Conservation (phyloP, 64 coral and sea anemone genomes). For the Cladopsammia gracilis region DNA sequence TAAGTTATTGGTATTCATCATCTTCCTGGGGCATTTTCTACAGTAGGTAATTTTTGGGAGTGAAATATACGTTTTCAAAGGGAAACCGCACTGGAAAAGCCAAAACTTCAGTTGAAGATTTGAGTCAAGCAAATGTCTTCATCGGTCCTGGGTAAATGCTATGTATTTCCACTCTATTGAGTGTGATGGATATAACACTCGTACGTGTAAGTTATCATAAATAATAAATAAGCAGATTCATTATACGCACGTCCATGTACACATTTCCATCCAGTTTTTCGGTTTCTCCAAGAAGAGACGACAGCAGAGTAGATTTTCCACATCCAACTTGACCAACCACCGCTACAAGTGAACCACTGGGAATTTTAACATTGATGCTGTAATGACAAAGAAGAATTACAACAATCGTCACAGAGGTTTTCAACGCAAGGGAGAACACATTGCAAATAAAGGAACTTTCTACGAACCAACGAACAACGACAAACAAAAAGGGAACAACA, state of each 20-base stretch:
- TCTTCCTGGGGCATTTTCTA: no score
- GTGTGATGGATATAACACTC: no score
- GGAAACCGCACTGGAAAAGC: no score
- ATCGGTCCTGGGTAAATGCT: no score
- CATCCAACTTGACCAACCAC: slow-evolving; percentile 80
- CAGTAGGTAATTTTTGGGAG: no score
- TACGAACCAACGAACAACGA: neutral
- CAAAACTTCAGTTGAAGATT: no score
- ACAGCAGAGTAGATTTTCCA: slow-evolving; percentile 80
- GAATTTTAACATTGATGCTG: slow-evolving; percentile 75
- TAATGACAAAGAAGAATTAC: neutral
- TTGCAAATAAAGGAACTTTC: neutral
- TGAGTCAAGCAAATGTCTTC: no score
- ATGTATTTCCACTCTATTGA: no score
- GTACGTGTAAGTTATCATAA: no score
- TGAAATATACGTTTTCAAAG: no score
- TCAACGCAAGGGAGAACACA: neutral
- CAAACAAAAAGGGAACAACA: neutral
- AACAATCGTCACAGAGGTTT: no score
- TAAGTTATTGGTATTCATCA: no score
- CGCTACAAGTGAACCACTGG: slow-evolving; percentile 67
- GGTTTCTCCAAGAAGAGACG: slow-evolving; percentile 71
- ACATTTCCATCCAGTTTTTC: slow-evolving; percentile 56
- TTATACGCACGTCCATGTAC: slow-evolving; percentile 45
- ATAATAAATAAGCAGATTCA: neutral